Evolutionary conservation across 2,113 vertebrate genomes (phyloP), one percentile per base, ranked within the genome.

Genomic region (Brachyistius frenatus): DNA sequence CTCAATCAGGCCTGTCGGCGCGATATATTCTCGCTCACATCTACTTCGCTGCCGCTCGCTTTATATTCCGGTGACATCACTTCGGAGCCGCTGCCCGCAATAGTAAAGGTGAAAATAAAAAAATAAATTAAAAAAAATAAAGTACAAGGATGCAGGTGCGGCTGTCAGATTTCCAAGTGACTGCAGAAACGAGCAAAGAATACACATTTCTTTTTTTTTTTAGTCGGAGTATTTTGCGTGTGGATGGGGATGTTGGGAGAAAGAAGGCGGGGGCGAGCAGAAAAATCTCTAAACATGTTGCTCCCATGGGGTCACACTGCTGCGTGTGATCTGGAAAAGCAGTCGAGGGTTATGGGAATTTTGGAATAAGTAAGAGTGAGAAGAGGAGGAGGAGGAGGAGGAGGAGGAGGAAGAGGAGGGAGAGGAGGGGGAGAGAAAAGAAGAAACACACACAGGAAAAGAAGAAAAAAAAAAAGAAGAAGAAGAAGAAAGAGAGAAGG

Each of bases 321-420:
- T 76, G 76, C 39, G 73, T 86, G 86, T 82, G 86, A 91, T 93
- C 86, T 88, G 87, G 70, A 88, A 84, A 81, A 86, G 76, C 90
- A 81, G 88, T 60, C 62, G 33, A 67, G 87, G 86, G 88, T 91
- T 92, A 80, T 93, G 91, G 88, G 92, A 93, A 90, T 89, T 91
- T 88, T 85, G 66, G 83, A 88, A 23, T 72, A 88, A 83, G 75
- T 76, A 66, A 16, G 58, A 83, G 73, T 50, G 75, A 63, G 55
- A 57, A 16, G 68, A 57, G 57, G 76, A 56, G 41, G 57, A 63
- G 54, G 57, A 63, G 58, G 76, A 73, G 66, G 58, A 52, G 54
- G 57, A 63, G 58, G 76, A 73, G 66, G 58, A 52, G 23, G 36
- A 61, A 47, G 46, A 16, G 44, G 16, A 32, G 37, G 30, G 53